phyloP scores from a whole-genome alignment of 2,888 invertebrate genomes.

The Saturnia japonica region DNA sequence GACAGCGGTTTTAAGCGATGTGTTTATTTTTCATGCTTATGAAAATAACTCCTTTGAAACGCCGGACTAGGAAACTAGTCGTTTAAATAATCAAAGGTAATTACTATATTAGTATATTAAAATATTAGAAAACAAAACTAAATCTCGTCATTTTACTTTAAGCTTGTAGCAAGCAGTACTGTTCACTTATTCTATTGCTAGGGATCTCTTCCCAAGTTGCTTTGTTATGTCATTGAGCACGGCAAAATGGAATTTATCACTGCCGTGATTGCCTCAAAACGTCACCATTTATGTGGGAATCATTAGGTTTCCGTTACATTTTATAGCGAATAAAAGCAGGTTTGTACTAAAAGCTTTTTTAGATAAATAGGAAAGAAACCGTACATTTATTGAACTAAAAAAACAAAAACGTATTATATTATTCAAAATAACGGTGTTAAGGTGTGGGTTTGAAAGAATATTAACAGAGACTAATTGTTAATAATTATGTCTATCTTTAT shows the following conservation, averaged over 20 bases:
- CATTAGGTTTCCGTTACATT: conserved; percentile 22
- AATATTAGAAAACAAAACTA: no score
- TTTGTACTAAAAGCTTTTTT: conserved; percentile 12
- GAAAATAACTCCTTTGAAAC: no score
- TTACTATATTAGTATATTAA: no score
- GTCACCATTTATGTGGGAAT: conserved; percentile 33
- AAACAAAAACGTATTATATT: not conserved
- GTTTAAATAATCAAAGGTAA: no score
- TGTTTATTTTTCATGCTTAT: no score
- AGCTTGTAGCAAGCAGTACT: not conserved
- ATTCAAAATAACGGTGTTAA: not conserved
- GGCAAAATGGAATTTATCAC: conserved; percentile 54
- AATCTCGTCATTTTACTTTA: not conserved
- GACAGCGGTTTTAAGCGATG: no score
- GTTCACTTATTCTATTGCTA: not conserved
- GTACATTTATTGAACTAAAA: not conserved
- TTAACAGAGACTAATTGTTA: not conserved
- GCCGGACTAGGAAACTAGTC: no score
- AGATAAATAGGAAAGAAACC: not conserved
- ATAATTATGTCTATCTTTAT: not conserved
- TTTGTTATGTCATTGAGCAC: conserved; percentile 59
- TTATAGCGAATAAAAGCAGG: conserved; percentile 9
- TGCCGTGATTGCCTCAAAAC: conserved; percentile 36
- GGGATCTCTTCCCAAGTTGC: conserved; percentile 30
- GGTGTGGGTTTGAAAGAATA: not conserved